A percentile compares a stretch with the other conserved stretches of the same genome.
These are phyloP conservation scores for Aleiodes alternator DNA, from an alignment of 2,888 invertebrate genomes.

Conservation along the genomic window DNA sequence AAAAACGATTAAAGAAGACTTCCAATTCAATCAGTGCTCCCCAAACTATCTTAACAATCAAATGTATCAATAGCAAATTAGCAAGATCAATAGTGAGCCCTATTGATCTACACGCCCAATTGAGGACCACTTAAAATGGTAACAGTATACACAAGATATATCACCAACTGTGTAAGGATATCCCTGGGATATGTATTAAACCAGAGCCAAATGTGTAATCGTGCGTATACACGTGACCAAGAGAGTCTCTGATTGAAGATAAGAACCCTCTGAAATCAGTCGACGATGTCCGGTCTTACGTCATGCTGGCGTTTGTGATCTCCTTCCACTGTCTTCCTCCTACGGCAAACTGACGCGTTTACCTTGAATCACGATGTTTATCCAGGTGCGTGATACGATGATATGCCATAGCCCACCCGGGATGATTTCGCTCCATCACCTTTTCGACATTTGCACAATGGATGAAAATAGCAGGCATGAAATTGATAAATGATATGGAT, in stretches of 20 bases:
- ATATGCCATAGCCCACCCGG: constrained; percentile 39
- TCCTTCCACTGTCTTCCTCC: constrained; percentile 15
- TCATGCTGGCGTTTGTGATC: constrained; percentile 37
- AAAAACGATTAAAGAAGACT: not conserved
- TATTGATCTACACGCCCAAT: not conserved
- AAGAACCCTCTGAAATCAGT: constrained; percentile 22
- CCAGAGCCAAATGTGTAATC: constrained; percentile 26
- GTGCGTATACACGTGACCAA: constrained; percentile 14
- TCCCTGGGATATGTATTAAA: constrained; percentile 9
- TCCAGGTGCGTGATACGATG: constrained; percentile 46
- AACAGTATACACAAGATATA: not conserved
- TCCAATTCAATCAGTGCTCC: no score
- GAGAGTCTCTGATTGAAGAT: constrained; percentile 4
- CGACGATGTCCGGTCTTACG: constrained; percentile 28
- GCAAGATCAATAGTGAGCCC: no score
- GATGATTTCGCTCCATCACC: constrained; percentile 37
- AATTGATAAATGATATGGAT: constrained; percentile 20
- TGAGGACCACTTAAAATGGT: not conserved
- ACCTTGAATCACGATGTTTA: constrained; percentile 44
- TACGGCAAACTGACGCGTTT: constrained; percentile 41
- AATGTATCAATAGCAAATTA: no score
- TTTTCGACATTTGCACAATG: constrained; percentile 20
- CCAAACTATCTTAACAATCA: no score
- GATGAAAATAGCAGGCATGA: constrained; percentile 9
- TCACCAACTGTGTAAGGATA: not conserved